Evolutionary conservation across 2,888 invertebrate species (phyloP).

Genomic region (Agriopis aurantiaria): DNA sequence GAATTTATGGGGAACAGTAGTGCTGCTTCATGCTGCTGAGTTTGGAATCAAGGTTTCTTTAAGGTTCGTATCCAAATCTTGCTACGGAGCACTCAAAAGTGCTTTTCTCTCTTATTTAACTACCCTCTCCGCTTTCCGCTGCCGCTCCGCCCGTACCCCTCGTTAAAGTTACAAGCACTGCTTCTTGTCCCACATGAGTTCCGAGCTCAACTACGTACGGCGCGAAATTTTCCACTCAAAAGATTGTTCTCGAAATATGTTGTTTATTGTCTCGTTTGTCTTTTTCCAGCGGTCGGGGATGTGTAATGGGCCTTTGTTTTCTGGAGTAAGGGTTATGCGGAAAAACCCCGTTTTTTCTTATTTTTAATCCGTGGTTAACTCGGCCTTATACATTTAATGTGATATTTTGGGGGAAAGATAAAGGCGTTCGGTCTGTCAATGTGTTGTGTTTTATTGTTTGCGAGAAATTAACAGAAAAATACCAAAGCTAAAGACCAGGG

Average conservation of each 20-base stretch:
- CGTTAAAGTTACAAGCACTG: conserved; percentile 25
- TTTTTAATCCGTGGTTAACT: conserved; percentile 9
- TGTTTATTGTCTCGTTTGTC: conserved; percentile 38
- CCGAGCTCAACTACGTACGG: conserved; percentile 16
- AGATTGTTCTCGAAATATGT: conserved; percentile 34
- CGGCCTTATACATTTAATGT: neutral
- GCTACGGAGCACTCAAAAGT: no score
- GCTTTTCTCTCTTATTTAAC: no score
- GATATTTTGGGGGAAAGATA: neutral
- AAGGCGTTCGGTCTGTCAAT: neutral
- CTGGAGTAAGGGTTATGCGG: neutral
- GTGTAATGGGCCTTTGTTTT: conserved; percentile 22
- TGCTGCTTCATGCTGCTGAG: no score
- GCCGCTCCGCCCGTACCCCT: conserved; percentile 16
- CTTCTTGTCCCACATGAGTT: conserved; percentile 13
- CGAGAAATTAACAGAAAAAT: no score
- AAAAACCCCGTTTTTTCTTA: neutral
- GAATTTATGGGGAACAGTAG: no score
- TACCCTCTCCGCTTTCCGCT: conserved; percentile 5
- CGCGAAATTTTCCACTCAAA: conserved; percentile 40
- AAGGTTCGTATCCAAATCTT: neutral
- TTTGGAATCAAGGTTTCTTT: no score
- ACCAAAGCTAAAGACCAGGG: no score
- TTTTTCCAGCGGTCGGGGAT: conserved; percentile 11
- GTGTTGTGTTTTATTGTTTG: no score